phyloP scores from a whole-genome alignment of 1,140 invertebrate species.

The Zaprionus kolodkinae region DNA sequence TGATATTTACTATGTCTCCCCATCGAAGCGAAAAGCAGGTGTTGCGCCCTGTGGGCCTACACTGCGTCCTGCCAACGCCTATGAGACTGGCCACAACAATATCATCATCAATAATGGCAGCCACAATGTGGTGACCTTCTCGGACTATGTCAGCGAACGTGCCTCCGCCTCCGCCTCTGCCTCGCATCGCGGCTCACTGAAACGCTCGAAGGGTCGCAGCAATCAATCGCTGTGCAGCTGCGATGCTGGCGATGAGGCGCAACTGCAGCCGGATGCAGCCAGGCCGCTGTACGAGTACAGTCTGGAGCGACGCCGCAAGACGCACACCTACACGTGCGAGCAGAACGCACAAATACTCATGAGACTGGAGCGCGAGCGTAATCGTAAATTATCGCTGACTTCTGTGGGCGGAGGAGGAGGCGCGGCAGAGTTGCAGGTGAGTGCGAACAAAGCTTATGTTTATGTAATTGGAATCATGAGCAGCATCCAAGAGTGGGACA shows the following conservation, averaged over 20 bases:
- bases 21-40: conserved; percentile 76
- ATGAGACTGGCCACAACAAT: conserved; percentile 42
- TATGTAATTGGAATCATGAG: conserved; percentile 70
- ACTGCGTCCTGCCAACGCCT: conserved; percentile 46
- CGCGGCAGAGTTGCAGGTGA: conserved; percentile 75
- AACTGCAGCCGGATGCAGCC: conserved; percentile 75
- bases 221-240: conserved; percentile 83
- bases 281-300: conserved; percentile 81
- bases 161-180: conserved; percentile 43
- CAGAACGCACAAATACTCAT: conserved; percentile 84
- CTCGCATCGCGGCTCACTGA: conserved; percentile 75
- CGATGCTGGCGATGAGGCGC: conserved; percentile 76
- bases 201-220: conserved; percentile 79
- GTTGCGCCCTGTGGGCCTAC: conserved; percentile 47
- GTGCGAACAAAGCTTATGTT: conserved; percentile 53
- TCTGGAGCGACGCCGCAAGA: conserved; percentile 78
- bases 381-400: conserved; percentile 80
- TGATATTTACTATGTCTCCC: conserved; percentile 80
- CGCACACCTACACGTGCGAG: conserved; percentile 81
- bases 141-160: conserved; percentile 75
- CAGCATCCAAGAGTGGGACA: conserved; percentile 18
- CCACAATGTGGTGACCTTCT: conserved; percentile 76
- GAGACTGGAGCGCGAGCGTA: conserved; percentile 82
- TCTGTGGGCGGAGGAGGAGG: conserved; percentile 24
- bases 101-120: conserved; percentile 23